Conservation (phyloP, 2,797 vertebrate species). For the Odontamblyopus lacepedii region DNA sequence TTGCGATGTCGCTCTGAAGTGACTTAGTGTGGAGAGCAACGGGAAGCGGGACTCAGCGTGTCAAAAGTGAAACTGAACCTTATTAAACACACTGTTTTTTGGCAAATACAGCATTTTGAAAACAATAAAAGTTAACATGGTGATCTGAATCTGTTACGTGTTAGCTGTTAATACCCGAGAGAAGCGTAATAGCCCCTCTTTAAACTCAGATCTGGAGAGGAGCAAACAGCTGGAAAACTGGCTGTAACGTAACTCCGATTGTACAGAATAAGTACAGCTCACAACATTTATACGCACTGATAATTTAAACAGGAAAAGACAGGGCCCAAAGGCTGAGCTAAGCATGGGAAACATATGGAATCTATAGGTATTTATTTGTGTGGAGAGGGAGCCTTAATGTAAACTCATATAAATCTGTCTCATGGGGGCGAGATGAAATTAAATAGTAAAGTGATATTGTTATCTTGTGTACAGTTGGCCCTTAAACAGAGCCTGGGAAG, state of each 20-base stretch:
- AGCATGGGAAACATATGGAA: background rate
- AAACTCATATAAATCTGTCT: background rate
- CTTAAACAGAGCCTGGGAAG: background rate
- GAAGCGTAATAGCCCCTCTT: too few relatives aligned
- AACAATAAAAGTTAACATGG: too few relatives aligned
- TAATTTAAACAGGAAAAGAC: background rate
- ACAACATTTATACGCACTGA: too few relatives aligned
- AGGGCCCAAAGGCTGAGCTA: too few relatives aligned
- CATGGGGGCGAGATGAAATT: background rate
- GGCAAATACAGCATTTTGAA: too few relatives aligned
- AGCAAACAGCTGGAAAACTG: slow-evolving; percentile 10
- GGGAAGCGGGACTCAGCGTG: too few relatives aligned
- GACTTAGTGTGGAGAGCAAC: too few relatives aligned
- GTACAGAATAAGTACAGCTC: background rate
- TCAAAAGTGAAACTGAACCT: too few relatives aligned
- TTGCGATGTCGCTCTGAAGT: too few relatives aligned
- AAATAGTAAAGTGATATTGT: background rate
- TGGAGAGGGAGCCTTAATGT: background rate
- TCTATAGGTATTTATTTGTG: background rate
- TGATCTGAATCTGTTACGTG: too few relatives aligned
- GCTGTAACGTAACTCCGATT: background rate
- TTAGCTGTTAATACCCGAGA: too few relatives aligned
- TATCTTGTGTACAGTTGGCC: background rate
- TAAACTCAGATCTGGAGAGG: background rate
- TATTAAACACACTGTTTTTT: too few relatives aligned